A percentile compares a stretch with the other conserved stretches of the same genome.
Evolutionary conservation across 2,888 invertebrate genomes (phyloP).

Genomic region (Mimas tiliae): DNA sequence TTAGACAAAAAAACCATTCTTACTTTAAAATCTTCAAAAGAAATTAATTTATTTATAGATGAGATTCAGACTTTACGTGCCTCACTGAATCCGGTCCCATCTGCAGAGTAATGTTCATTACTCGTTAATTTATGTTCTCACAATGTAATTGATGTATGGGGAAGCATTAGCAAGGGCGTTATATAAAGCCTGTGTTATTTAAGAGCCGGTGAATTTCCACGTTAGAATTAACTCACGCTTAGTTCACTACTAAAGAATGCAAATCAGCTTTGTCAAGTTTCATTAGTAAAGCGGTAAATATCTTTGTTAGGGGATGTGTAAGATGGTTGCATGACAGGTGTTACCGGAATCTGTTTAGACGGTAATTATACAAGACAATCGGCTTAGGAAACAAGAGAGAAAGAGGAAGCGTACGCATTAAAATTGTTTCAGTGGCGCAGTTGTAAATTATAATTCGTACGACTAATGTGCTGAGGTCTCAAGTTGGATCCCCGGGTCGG

Average conservation of each 20-base stretch:
- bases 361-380: background rate
- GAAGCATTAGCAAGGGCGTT: constrained; percentile 19
- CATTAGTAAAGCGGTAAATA: constrained; percentile 9
- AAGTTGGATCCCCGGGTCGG: too few relatives aligned
- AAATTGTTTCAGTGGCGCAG: too few relatives aligned
- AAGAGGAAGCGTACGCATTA: too few relatives aligned
- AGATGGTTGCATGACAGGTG: background rate
- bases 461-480: too few relatives aligned
- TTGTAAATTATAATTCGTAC: too few relatives aligned
- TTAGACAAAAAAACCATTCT: background rate
- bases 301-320: constrained; percentile 1
- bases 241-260: constrained; percentile 16
- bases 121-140: constrained; percentile 64
- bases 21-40: background rate
- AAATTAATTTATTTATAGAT: background rate
- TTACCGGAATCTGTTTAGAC: background rate
- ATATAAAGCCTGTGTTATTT: constrained; percentile 15
- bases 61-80: background rate
- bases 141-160: constrained; percentile 30
- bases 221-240: constrained; percentile 17
- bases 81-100: constrained; percentile 9
- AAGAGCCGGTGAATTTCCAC: constrained; percentile 19
- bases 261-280: constrained; percentile 19
- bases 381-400: too few relatives aligned
- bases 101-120: constrained; percentile 58